phyloP scores from a whole-genome alignment of 2,797 vertebrate species.

The Liasis olivaceus region DNA sequence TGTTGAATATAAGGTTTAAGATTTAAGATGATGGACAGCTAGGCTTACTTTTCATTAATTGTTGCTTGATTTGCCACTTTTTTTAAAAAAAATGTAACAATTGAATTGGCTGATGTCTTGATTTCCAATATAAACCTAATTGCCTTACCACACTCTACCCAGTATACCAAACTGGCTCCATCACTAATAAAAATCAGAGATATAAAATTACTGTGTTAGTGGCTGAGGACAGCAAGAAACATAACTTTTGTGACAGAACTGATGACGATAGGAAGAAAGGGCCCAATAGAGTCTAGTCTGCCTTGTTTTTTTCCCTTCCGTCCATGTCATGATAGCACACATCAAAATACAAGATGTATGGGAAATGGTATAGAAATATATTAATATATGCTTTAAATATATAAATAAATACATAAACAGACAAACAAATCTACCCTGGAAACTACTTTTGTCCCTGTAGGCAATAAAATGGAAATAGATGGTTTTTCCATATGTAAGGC shows the following conservation, averaged over 20 bases:
- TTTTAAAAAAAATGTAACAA: not conserved
- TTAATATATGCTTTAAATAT: not conserved
- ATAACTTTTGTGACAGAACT: not conserved
- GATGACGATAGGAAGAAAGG: not conserved
- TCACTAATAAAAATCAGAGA: no score
- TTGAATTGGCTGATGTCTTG: not conserved
- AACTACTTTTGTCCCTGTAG: not conserved
- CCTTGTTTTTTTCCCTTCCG: not conserved
- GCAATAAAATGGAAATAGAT: not conserved
- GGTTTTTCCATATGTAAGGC: not conserved
- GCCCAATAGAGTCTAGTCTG: not conserved
- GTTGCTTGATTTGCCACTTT: not conserved
- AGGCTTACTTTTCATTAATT: not conserved
- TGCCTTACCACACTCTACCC: not conserved
- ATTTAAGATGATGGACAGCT: not conserved
- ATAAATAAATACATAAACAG: not conserved
- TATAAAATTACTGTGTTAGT: not conserved
- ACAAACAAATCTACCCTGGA: not conserved
- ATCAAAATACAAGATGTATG: not conserved
- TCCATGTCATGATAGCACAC: not conserved
- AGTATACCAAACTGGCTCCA: no score
- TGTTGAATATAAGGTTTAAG: not conserved
- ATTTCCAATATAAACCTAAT: not conserved
- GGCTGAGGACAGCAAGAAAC: not conserved
- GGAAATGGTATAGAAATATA: not conserved